Evolutionary conservation across 2,113 vertebrate species (phyloP).

Genomic region (Pedetes capensis): DNA sequence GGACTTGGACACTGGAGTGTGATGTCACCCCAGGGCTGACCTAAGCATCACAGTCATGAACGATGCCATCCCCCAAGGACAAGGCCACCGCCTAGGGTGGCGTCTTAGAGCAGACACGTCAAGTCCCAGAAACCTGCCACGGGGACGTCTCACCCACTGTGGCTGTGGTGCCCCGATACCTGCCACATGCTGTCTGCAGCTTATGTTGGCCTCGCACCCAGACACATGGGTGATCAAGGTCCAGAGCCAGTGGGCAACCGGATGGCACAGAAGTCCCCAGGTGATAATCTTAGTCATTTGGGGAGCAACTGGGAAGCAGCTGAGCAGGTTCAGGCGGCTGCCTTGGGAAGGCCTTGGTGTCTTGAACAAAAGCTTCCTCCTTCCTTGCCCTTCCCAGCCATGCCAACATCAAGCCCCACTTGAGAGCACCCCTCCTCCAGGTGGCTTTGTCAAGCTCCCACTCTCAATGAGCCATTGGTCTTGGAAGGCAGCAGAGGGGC

Average conservation of each 20-base stretch:
- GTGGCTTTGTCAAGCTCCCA: background rate
- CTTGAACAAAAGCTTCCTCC: background rate
- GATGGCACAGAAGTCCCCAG: background rate
- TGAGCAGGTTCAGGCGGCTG: background rate
- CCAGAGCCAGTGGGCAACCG: background rate
- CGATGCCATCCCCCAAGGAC: rapidly evolving
- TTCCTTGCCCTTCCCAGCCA: background rate
- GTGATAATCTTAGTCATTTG: background rate
- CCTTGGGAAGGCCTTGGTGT: too few species aligned
- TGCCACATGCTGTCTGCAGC: background rate
- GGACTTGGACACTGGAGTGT: background rate
- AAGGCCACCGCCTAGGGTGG: rapidly evolving
- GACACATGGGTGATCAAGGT: rapidly evolving
- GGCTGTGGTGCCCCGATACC: too few species aligned
- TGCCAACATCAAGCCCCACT: background rate
- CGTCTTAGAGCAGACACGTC: background rate
- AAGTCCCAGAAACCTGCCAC: background rate
- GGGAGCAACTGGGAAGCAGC: conserved; percentile 21
- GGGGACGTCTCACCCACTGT: rapidly evolving
- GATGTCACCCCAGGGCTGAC: background rate
- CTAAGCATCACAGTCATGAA: background rate
- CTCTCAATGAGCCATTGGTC: background rate
- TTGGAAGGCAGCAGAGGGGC: background rate
- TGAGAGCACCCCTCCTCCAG: background rate
- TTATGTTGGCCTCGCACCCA: background rate